These are phyloP conservation scores for Microtus oregoni DNA, from an alignment of 2,113 vertebrate genomes.

Conservation along the genomic window DNA sequence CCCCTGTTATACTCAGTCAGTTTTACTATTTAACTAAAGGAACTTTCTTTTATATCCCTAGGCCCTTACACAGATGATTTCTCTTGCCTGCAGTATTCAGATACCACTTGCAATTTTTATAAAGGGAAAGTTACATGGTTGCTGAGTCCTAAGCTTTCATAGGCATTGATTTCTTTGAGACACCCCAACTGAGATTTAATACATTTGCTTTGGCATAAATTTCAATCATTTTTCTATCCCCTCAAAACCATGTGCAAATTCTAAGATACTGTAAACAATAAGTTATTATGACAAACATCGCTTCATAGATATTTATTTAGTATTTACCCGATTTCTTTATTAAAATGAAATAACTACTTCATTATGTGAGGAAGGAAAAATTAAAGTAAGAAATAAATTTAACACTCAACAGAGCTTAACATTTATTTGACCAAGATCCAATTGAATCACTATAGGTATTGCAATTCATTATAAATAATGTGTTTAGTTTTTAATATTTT, in stretches of 20 bases:
- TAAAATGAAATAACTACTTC: neutral
- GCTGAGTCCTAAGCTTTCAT: neutral
- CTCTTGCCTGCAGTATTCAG: neutral
- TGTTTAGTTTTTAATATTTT: slow-evolving; percentile 31
- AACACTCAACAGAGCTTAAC: neutral
- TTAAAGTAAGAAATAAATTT: slow-evolving; percentile 17
- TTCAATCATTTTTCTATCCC: neutral
- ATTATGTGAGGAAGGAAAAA: neutral
- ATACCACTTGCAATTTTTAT: neutral
- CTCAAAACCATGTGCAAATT: neutral
- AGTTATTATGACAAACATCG: neutral
- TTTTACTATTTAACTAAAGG: slow-evolving; percentile 18
- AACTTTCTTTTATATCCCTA: neutral
- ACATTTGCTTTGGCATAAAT: slow-evolving; percentile 31
- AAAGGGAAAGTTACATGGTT: neutral
- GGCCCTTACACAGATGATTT: neutral
- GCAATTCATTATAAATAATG: slow-evolving; percentile 43
- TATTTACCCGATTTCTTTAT: neutral
- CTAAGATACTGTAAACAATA: neutral
- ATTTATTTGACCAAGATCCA: slow-evolving; percentile 13
- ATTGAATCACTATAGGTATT: neutral
- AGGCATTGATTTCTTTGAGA: neutral
- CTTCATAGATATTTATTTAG: neutral
- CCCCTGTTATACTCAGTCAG: neutral
- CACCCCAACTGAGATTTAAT: neutral